These are phyloP conservation scores for Hycleus phaleratus DNA, from an alignment of 1,140 invertebrate genomes.

Conservation along the genomic window DNA sequence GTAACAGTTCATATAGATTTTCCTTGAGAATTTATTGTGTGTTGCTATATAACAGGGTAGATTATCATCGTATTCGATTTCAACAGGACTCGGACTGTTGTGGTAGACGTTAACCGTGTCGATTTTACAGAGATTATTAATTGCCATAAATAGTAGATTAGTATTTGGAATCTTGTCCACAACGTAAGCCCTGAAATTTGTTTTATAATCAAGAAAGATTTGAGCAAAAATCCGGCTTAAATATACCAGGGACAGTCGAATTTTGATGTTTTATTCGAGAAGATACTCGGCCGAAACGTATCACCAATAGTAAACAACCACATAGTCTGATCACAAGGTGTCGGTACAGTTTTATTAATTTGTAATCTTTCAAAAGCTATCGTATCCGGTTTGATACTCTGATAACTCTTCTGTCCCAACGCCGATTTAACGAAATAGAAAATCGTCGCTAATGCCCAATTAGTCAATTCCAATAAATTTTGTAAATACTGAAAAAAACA, in stretches of 20 bases:
- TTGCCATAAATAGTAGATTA: constrained; percentile 75
- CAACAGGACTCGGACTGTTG: constrained; percentile 19
- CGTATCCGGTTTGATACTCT: constrained; percentile 27
- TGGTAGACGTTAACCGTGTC: constrained; percentile 16
- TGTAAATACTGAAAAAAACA: constrained; percentile 18
- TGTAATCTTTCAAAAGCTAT: constrained; percentile 35
- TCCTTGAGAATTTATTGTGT: constrained; percentile 35
- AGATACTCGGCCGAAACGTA: constrained; percentile 10
- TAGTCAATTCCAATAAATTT: constrained; percentile 18
- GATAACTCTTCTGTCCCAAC: constrained; percentile 9
- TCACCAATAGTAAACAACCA: constrained; percentile 40
- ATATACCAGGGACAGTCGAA: constrained; percentile 27
- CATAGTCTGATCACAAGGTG: constrained; percentile 68
- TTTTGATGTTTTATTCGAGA: constrained; percentile 21
- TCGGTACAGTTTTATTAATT: constrained; percentile 53
- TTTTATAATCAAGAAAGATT: not conserved
- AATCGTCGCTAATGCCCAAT: constrained; percentile 13
- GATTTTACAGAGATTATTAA: constrained; percentile 58
- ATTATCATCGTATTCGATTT: constrained; percentile 25
- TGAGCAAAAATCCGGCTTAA: not conserved
- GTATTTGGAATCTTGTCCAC: constrained; percentile 72
- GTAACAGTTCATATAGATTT: constrained; percentile 35
- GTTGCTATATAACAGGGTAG: constrained; percentile 37
- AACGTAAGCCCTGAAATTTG: constrained; percentile 59
- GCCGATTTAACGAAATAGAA: constrained; percentile 20